Evolutionary conservation across 2,113 vertebrate species (phyloP).

Genomic region (Paradisaea rubra): DNA sequence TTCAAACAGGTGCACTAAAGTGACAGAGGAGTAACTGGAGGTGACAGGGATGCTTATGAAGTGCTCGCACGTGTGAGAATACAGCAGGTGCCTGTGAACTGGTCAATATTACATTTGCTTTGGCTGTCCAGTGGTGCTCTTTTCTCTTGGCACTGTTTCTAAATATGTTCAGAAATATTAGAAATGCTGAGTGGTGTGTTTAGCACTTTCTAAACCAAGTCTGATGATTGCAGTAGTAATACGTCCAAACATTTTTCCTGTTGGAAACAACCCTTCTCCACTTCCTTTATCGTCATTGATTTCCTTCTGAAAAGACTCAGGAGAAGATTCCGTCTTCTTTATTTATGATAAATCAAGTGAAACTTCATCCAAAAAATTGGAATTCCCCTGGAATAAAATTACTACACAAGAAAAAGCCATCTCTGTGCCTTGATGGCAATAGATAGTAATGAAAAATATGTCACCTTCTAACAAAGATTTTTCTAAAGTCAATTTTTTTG

Average conservation of each 20-base stretch:
- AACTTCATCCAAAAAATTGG: constrained; percentile 51
- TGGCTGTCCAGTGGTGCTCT: neutral
- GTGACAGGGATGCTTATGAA: neutral
- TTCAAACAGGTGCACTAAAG: neutral
- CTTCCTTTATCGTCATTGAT: neutral
- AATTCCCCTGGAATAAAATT: constrained; percentile 55
- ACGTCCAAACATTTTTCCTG: neutral
- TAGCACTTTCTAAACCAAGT: neutral
- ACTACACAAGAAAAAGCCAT: constrained; percentile 30
- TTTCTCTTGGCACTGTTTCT: neutral
- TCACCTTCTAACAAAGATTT: constrained; percentile 60
- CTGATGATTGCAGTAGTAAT: neutral
- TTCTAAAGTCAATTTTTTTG: constrained; percentile 50
- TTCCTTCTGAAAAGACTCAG: neutral
- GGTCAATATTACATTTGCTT: neutral
- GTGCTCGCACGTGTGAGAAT: neutral
- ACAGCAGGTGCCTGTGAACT: neutral
- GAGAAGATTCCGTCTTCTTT: neutral
- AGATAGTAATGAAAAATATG: constrained; percentile 53
- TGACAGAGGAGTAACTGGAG: neutral
- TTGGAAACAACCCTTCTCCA: neutral
- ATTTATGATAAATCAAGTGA: constrained; percentile 36
- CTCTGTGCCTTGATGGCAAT: constrained; percentile 12
- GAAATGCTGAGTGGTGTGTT: neutral
- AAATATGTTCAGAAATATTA: neutral